Conservation (phyloP, 1,140 invertebrate genomes). For the Cyphomyrmex costatus region DNA sequence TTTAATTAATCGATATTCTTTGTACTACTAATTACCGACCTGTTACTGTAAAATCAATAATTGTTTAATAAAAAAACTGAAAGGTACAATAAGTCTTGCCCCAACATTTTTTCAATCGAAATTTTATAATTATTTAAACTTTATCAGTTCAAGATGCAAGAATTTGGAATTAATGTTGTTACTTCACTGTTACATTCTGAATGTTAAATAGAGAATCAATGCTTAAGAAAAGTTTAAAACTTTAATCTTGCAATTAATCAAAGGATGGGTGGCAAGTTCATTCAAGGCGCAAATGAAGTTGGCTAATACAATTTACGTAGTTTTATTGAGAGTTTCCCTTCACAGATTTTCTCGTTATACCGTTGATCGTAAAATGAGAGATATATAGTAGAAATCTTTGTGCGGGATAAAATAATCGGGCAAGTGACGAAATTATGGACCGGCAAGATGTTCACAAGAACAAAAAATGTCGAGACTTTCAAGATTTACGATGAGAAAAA, state of each 20-base stretch:
- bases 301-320: constrained; percentile 33
- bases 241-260: constrained; percentile 55
- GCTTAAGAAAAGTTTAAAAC: constrained; percentile 33
- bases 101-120: background rate
- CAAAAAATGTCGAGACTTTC: constrained; percentile 42
- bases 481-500: constrained; percentile 39
- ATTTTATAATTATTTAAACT: background rate
- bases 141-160: background rate
- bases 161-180: background rate
- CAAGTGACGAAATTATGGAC: constrained; percentile 49
- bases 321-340: constrained; percentile 15
- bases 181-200: background rate
- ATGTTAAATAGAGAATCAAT: constrained; percentile 36
- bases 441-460: constrained; percentile 27
- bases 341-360: constrained; percentile 28
- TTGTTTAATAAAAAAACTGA: background rate
- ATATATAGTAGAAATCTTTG: background rate
- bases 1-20: background rate
- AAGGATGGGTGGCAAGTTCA: constrained; percentile 1
- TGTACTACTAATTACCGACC: background rate
- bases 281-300: constrained; percentile 48
- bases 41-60: background rate
- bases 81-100: background rate
- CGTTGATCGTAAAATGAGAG: background rate
- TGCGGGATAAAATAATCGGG: constrained; percentile 24